phyloP scores from a whole-genome alignment of 2,113 vertebrate species.

The Sceloporus undulatus region DNA sequence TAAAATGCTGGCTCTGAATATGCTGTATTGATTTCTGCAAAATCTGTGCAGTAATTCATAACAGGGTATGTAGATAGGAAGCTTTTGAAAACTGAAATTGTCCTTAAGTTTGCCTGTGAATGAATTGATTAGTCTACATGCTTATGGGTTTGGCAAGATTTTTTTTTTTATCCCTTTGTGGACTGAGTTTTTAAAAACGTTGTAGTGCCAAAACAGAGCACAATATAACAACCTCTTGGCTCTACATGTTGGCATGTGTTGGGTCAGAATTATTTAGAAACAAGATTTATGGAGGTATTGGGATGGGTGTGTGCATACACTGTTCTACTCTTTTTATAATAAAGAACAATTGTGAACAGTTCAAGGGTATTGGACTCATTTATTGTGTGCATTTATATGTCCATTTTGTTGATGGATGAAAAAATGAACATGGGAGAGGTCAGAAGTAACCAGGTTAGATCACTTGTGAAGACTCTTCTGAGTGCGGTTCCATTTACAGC shows the following conservation, averaged over 20 bases:
- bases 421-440: too few species aligned
- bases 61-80: not conserved
- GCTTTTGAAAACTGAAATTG: constrained; percentile 2
- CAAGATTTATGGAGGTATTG: constrained; percentile 27
- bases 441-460: not conserved
- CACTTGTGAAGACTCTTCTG: not conserved
- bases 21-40: not conserved
- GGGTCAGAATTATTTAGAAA: constrained; percentile 14
- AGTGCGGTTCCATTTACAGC: not conserved
- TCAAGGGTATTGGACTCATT: not conserved
- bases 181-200: not conserved
- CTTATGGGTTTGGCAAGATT: not conserved
- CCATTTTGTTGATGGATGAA: not conserved
- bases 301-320: constrained; percentile 17
- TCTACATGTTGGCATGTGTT: constrained; percentile 52
- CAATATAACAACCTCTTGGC: constrained; percentile 27
- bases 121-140: not conserved
- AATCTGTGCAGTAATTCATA: not conserved
- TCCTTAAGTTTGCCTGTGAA: not conserved
- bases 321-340: constrained; percentile 65
- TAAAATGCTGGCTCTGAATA: not conserved
- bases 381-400: not conserved
- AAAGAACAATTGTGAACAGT: constrained; percentile 54
- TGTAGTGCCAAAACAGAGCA: constrained; percentile 44
- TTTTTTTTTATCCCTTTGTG: not conserved